Conservation (phyloP, 2,888 invertebrate genomes). For the Ormyrus nitidulus region DNA sequence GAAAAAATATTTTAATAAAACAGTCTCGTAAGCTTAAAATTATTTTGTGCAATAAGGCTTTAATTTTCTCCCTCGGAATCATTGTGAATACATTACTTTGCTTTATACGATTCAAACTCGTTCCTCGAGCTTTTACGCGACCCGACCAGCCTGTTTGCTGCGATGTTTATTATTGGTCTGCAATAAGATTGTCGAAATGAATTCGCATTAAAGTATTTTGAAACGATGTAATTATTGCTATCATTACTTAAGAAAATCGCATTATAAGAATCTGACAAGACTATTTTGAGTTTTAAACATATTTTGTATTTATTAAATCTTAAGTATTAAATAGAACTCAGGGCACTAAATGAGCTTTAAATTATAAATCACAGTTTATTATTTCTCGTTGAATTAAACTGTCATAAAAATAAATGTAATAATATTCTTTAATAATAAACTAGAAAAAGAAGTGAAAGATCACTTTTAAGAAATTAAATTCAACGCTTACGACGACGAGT, state of each 20-base stretch:
- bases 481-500: too few relatives aligned
- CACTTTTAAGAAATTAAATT: too few relatives aligned
- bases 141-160: conserved; percentile 9
- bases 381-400: too few relatives aligned
- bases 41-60: neutral
- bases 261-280: conserved; percentile 3
- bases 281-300: neutral
- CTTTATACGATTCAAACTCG: conserved; percentile 35
- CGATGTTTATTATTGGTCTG: conserved; percentile 33
- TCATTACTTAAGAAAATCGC: conserved; percentile 25
- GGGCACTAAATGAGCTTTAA: neutral
- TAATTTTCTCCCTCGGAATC: conserved; percentile 25
- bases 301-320: conserved; percentile 7
- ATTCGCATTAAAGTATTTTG: conserved; percentile 22
- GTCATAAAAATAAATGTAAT: too few relatives aligned
- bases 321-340: neutral
- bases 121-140: conserved; percentile 22
- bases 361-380: too few relatives aligned
- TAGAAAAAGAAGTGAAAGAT: too few relatives aligned
- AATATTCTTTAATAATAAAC: too few relatives aligned
- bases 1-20: too few relatives aligned
- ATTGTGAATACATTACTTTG: conserved; percentile 14
- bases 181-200: conserved; percentile 4
- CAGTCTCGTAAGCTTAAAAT: too few relatives aligned
- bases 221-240: conserved; percentile 28